Base-by-base conservation (phyloP, 2,888 invertebrate species). In the Lutraria lutraria region DNA sequence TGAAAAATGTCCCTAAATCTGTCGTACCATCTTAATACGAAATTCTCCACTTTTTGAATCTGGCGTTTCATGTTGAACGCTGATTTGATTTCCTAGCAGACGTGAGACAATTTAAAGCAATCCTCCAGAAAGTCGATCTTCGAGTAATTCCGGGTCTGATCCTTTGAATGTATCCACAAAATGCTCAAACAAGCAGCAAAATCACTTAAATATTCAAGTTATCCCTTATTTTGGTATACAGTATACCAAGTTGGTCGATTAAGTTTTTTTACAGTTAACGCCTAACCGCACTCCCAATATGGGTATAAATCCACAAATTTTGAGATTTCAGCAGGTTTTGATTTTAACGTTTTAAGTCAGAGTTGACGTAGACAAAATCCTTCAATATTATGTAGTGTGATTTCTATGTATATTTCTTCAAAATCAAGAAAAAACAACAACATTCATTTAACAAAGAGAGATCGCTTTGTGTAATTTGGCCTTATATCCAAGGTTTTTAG, bases 21-120 rank as follows among this genome's bases (percentile, higher is more conserved):
- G 31, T 86, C 86, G 31, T 86, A 86, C 82, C 86, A 86, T 25
- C 63, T 81, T 29, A 86, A 56, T 16, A 84, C 84, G 76, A 84
- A 84, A n/a, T 84, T 84, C 53, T 84, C 84, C 10, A 84, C 84
- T 76, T 84, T 84, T 21, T 54, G 76, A 19, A 84, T n/a, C 15
- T 83, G 60, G n/a, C 83, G 83, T 52, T 34, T 63, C 83, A 83
- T 83, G 19, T 21, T 82, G 63, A 12, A 8, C 0, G 25, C n/a
- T 25, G 25, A 3, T 68, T 25, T 25, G 8, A 10, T 19, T 68
- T 25, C n/a, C 12, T 25, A 13, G 3, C 25, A 68, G 25, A 68
- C 60, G 56, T 19, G 15, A 16, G 56, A 56, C 56, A 56, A 56
- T 12, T 53, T 12, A 53, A 15, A 53, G 13, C 3, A 56, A 8